phyloP scores from a whole-genome alignment of 2,888 invertebrate genomes.

The Hydriomena furcata region DNA sequence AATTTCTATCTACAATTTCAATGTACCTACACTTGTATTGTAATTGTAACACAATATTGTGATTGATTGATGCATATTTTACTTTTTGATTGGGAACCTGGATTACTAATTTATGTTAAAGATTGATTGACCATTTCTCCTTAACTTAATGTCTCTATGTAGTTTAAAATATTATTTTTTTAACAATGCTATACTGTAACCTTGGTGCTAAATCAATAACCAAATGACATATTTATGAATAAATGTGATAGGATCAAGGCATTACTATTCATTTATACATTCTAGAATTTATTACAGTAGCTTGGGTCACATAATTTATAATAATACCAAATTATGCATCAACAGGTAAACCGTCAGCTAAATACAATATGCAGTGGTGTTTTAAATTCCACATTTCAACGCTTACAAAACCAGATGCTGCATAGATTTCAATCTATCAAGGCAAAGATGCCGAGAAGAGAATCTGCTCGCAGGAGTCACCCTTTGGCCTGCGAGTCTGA shows the following conservation, averaged over 20 bases:
- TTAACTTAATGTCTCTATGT: constrained; percentile 15
- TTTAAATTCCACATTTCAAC: constrained; percentile 93
- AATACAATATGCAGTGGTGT: constrained; percentile 91
- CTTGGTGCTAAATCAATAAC: constrained; percentile 6
- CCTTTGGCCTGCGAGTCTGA: constrained; percentile 95
- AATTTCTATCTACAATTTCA: too few relatives aligned
- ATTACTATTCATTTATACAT: constrained; percentile 10
- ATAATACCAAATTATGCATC: constrained; percentile 28
- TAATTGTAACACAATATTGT: neutral
- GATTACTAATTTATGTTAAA: neutral
- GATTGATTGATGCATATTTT: too few relatives aligned
- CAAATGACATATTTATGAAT: neutral
- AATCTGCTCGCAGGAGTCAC: constrained; percentile 95
- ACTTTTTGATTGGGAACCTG: too few relatives aligned
- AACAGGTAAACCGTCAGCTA: constrained; percentile 91
- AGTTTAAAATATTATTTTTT: constrained; percentile 10
- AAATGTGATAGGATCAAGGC: neutral
- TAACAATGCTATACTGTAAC: constrained; percentile 18
- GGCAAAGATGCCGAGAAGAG: constrained; percentile 94
- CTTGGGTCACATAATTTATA: constrained; percentile 15
- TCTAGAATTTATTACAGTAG: constrained; percentile 14
- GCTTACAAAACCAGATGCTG: constrained; percentile 92
- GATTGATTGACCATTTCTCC: constrained; percentile 7
- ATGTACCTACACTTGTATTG: too few relatives aligned
- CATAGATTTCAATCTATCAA: constrained; percentile 94